Evolutionary conservation across 2,113 vertebrate genomes (phyloP).

Genomic region (Heloderma charlesbogerti): DNA sequence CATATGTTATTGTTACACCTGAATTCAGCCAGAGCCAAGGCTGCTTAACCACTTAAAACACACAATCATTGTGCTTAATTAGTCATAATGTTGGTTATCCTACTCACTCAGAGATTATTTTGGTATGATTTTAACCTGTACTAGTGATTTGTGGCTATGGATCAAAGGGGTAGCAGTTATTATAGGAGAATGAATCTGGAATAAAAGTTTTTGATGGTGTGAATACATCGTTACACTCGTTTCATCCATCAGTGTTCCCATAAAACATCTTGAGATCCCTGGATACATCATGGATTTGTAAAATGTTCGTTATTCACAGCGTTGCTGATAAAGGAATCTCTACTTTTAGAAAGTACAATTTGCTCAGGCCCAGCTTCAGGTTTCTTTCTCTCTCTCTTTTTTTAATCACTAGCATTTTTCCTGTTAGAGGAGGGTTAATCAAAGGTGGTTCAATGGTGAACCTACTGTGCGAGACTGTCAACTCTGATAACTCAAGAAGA

Average conservation of each 20-base stretch:
- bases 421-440: neutral
- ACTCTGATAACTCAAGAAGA: constrained; percentile 14
- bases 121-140: neutral
- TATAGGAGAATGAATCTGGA: neutral
- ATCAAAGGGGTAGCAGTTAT: neutral
- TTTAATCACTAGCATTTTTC: neutral
- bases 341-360: constrained; percentile 1
- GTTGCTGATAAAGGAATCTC: neutral
- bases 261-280: neutral
- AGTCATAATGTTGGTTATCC: neutral
- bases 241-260: neutral
- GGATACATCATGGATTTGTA: neutral
- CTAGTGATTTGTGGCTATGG: neutral
- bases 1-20: neutral
- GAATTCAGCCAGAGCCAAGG: neutral
- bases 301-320: constrained; percentile 8
- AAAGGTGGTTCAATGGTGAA: neutral
- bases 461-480: constrained; percentile 32
- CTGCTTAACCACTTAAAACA: neutral
- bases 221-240: neutral
- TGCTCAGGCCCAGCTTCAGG: neutral
- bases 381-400: neutral
- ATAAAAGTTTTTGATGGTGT: neutral
- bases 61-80: neutral
- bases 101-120: neutral